Conservation (phyloP, 2,888 invertebrate species). For the Holacanthella duospinosa region DNA sequence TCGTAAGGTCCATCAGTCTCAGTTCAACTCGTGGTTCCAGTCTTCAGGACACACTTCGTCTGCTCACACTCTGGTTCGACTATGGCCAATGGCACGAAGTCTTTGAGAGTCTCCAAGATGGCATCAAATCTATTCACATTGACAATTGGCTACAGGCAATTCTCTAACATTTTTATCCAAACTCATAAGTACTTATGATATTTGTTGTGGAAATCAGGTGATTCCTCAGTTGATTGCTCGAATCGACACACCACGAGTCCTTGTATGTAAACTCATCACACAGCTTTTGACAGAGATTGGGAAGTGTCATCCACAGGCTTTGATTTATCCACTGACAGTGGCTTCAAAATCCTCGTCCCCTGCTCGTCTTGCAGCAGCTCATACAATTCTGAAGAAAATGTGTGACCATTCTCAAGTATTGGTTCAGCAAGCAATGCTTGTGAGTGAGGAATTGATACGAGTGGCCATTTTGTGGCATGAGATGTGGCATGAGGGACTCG, state of each 20-base stretch:
- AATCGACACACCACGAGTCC: slow-evolving; percentile 81
- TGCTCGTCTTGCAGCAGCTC: slow-evolving; percentile 77
- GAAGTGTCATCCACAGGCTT: slow-evolving; percentile 92
- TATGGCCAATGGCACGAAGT: slow-evolving; percentile 90
- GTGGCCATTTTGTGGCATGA: slow-evolving; percentile 99
- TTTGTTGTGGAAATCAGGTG: too few relatives aligned
- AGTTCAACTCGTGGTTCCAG: slow-evolving; percentile 58
- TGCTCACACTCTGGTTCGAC: slow-evolving; percentile 95
- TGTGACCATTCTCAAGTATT: slow-evolving; percentile 82
- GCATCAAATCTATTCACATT: slow-evolving; percentile 84
- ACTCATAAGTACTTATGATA: too few relatives aligned
- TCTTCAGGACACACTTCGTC: slow-evolving; percentile 87
- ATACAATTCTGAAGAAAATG: slow-evolving; percentile 89
- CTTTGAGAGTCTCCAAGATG: slow-evolving; percentile 83
- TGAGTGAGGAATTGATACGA: slow-evolving; percentile 88
- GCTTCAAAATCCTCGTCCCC: slow-evolving; percentile 87
- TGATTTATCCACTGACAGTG: slow-evolving; percentile 94
- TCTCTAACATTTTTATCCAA: neutral
- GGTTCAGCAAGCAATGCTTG: slow-evolving; percentile 92
- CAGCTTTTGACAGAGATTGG: slow-evolving; percentile 91
- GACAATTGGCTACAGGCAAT: slow-evolving; percentile 90
- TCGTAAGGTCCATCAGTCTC: slow-evolving; percentile 86
- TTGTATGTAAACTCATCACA: slow-evolving; percentile 83
- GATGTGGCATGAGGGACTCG: slow-evolving; percentile 94
- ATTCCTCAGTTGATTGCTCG: slow-evolving; percentile 97